Base-by-base conservation (phyloP, 2,797 vertebrate species). In the Pelochelys cantorii region DNA sequence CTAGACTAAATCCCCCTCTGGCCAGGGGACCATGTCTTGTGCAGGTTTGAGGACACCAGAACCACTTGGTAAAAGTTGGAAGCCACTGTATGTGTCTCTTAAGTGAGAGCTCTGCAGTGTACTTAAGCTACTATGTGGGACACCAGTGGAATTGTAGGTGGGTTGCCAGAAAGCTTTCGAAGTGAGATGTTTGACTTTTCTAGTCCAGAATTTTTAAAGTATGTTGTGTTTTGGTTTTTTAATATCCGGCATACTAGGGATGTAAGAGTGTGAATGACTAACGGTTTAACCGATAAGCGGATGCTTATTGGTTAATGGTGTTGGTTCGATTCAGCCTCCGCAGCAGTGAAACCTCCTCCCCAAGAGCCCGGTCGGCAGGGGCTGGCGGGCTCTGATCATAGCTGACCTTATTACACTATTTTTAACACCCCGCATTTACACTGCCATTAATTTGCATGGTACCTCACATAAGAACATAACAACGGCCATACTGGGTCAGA, bases 381-480 rank as follows among this genome's bases (percentile, higher is more conserved):
- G 42, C 42, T 48, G 42, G 42, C 42, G 42, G 7, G 42, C 42
- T 48, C 42, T 48, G 42, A 48, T 48, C 42, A 48, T 48, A 48
- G 42, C 42, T 8, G 42, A 48, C 42, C 42, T 48, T 48, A 48
- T 48, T 48, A 48, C 42, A 48, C 8, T 7, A 48, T 48, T 48
- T 48, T 48, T 48, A 48, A 48, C 42, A 48, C 42, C 42, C 42
- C 42, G 7, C 42, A 48, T 48, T 48, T 94, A 89, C 91, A 80
- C 81, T 4, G 94, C 94, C 92, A 89, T 89, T 78, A 80, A 91
- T 86, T 88, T 68, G 83, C 82, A 22, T 84, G 90, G 92, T 80
- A 88, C 85, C 90, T 65, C 4, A 31, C 42, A 48, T 48, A 48
- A 48, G n/a, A n/a, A n/a, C n/a, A n/a, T n/a, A n/a, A n/a, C 7